These are phyloP conservation scores for Fulica atra DNA, from an alignment of 2,113 vertebrate genomes.

Conservation along the genomic window DNA sequence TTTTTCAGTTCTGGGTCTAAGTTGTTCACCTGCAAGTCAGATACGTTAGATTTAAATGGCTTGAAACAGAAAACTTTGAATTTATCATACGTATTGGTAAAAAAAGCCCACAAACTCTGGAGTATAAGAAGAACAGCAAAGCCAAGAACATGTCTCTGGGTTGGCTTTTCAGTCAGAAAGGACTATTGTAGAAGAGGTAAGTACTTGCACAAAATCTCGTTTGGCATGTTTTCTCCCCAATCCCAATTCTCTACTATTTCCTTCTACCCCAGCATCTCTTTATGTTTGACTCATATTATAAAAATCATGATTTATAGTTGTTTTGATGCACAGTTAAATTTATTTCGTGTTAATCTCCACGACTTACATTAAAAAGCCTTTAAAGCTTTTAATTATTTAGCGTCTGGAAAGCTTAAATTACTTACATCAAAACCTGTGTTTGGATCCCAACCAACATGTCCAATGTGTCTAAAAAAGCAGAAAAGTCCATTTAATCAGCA, in stretches of 20 bases:
- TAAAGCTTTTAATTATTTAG: background rate
- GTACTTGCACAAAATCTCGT: background rate
- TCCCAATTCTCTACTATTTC: background rate
- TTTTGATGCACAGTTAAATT: background rate
- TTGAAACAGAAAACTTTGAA: background rate
- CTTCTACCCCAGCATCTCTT: background rate
- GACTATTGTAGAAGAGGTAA: background rate
- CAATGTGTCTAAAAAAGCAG: conserved; percentile 88
- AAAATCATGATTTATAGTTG: background rate
- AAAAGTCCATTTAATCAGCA: conserved; percentile 3
- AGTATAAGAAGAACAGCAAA: background rate
- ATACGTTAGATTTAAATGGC: background rate
- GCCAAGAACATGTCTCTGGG: background rate
- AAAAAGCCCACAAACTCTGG: background rate
- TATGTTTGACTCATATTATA: background rate
- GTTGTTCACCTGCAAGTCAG: conserved; percentile 89
- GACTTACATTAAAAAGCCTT: background rate
- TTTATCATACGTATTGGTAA: background rate
- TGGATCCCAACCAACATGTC: conserved; percentile 99
- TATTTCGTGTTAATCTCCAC: background rate
- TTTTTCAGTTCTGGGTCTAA: conserved; percentile 97
- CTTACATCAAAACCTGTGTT: conserved; percentile 99
- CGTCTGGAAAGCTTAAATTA: conserved; percentile 54
- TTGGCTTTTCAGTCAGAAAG: background rate
- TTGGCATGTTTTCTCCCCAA: background rate